Evolutionary conservation across 2,113 vertebrate species (phyloP), one percentile per base, ranked within the genome.

Genomic region (Pseudopipra pipra): DNA sequence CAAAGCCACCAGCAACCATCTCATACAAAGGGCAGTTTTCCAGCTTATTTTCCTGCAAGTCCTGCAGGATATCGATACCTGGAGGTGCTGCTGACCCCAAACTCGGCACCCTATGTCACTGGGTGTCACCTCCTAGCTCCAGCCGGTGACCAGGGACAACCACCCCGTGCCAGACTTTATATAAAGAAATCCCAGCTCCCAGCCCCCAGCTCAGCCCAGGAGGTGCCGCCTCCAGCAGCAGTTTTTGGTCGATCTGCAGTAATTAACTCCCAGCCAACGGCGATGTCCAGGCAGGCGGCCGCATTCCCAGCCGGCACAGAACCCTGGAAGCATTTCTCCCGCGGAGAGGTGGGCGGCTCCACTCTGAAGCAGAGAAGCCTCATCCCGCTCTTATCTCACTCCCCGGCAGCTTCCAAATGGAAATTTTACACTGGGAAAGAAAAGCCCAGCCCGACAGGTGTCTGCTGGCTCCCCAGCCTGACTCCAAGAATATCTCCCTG

Each of bases 41-140:
- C 27, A 5, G 23, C 41, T 67, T 37, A 11, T 22, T 65, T 22
- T 81, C 76, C 90, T 73, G 63, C 24, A 28, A 68, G 74, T 65
- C 73, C 89, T 30, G 73, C 74, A 13, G 82, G 77, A 8, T 31
- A 93, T 81, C 1, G 81, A 77, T 81, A 41, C 12, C 39, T 6
- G 52, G 24, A 20, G 21, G 12, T 3, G 89, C 54, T 35, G 81
- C 52, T 54, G 75, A 9, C n/a, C 30, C 54, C 88, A 23, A 2
- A 2, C 5, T 5, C 14, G 28, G 7, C 18, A 3, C 39, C 14
- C 22, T 0, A 0, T 5, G 68, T 68, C n/a, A 0, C 20, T 14
- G 11, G 52, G 90, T 68, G 44, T 44, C 80, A 30, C 9, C 79
- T 62, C 65, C 3, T 2, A 8, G 47, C 7, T 22, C 12, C 59